These are phyloP conservation scores for Hypocryptadius cinnamomeus DNA, from an alignment of 2,113 vertebrate species.

Conservation along the genomic window DNA sequence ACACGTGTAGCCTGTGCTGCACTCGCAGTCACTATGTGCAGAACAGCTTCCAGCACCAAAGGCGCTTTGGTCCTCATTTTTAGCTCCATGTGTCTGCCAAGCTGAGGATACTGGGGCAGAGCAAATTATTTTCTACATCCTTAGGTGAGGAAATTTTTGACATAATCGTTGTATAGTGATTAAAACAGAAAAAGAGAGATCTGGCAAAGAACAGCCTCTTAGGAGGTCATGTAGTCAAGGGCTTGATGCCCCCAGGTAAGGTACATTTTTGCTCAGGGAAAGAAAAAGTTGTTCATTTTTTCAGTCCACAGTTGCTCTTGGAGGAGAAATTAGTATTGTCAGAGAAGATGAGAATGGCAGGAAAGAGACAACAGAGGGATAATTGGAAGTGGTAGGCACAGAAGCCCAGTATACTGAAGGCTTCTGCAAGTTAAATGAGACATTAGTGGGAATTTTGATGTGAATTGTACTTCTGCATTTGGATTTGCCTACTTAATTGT, in stretches of 20 bases:
- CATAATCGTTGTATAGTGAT: background rate
- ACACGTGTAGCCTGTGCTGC: background rate
- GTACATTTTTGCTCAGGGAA: background rate
- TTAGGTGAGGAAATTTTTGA: background rate
- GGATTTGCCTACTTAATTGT: background rate
- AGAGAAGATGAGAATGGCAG: background rate
- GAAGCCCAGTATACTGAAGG: background rate
- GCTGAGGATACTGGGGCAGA: background rate
- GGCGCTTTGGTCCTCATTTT: background rate
- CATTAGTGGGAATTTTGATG: background rate
- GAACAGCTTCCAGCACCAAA: background rate
- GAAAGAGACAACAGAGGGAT: background rate
- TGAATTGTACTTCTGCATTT: background rate
- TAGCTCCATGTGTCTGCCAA: background rate
- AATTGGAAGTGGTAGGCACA: background rate
- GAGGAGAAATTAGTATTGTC: background rate
- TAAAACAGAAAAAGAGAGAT: background rate
- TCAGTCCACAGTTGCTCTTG: background rate
- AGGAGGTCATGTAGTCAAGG: background rate
- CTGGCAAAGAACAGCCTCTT: background rate
- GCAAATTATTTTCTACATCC: background rate
- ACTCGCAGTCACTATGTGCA: rapidly evolving
- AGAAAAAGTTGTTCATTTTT: background rate
- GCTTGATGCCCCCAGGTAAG: background rate
- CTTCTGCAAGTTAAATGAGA: background rate